phyloP scores from a whole-genome alignment of 2,113 vertebrate genomes.

The Dasyurus viverrinus region DNA sequence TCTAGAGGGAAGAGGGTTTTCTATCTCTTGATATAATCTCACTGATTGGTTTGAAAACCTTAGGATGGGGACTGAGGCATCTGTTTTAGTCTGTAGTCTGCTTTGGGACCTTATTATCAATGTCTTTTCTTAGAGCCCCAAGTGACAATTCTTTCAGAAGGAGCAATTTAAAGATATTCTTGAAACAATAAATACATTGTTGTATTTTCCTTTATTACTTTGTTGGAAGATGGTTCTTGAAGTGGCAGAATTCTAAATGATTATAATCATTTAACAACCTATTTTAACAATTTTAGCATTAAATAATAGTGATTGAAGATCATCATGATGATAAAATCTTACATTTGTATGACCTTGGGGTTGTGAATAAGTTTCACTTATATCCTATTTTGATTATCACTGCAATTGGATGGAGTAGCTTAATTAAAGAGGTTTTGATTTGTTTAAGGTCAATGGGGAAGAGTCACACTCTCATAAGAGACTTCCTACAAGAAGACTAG shows the following conservation, averaged over 20 bases:
- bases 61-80: neutral
- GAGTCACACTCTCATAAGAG: neutral
- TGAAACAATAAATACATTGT: neutral
- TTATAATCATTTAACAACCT: neutral
- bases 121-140: conserved; percentile 22
- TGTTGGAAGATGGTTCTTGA: neutral
- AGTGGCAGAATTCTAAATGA: neutral
- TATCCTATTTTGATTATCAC: neutral
- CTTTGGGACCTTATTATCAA: neutral
- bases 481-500: neutral
- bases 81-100: conserved; percentile 11
- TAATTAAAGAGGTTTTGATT: neutral
- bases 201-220: neutral
- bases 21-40: neutral
- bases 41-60: neutral
- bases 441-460: neutral
- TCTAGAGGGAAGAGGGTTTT: conserved; percentile 20
- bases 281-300: neutral
- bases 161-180: neutral
- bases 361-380: neutral
- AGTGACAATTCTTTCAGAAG: conserved; percentile 18
- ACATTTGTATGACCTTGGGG: neutral
- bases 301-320: neutral
- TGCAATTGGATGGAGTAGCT: neutral
- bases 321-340: neutral